A percentile compares a stretch with the other conserved stretches of the same genome.
phyloP scores from a whole-genome alignment of 92 coral and sea anemone genomes.

The Galaxea fascicularis region DNA sequence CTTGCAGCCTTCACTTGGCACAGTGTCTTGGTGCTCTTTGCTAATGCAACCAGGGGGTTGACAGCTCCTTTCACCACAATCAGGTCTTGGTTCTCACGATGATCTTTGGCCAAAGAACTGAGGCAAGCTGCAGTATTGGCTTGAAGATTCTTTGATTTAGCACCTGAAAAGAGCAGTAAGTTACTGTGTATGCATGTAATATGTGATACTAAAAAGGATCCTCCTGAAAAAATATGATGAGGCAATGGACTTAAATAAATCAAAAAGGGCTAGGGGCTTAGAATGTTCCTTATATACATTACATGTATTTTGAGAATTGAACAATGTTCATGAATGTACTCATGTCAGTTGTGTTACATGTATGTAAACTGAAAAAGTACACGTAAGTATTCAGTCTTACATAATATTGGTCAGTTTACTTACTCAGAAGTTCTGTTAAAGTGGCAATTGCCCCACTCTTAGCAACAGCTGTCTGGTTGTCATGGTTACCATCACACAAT shows the following conservation, averaged over 20 bases:
- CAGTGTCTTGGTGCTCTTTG: constrained; percentile 78
- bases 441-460: constrained; percentile 83
- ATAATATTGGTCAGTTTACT: neutral
- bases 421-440: constrained; percentile 85
- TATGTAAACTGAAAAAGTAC: too few species aligned
- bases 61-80: constrained; percentile 91
- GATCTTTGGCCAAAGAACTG: constrained; percentile 84
- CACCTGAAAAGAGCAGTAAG: constrained; percentile 45
- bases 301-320: too few species aligned
- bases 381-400: too few species aligned
- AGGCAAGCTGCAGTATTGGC: constrained; percentile 96
- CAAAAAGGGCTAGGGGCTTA: too few species aligned
- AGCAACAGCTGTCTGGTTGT: constrained; percentile 88
- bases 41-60: constrained; percentile 81
- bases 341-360: too few species aligned
- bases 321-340: too few species aligned
- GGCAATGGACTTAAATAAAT: too few species aligned
- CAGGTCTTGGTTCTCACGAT: constrained; percentile 88
- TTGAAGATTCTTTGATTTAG: constrained; percentile 94
- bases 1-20: constrained; percentile 99
- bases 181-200: too few species aligned
- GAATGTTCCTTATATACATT: too few species aligned
- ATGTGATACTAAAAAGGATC: too few species aligned
- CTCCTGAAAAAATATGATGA: too few species aligned
- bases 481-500: constrained; percentile 80